phyloP scores from a whole-genome alignment of 2,888 invertebrate genomes.

The Lepidochitona cinerea region DNA sequence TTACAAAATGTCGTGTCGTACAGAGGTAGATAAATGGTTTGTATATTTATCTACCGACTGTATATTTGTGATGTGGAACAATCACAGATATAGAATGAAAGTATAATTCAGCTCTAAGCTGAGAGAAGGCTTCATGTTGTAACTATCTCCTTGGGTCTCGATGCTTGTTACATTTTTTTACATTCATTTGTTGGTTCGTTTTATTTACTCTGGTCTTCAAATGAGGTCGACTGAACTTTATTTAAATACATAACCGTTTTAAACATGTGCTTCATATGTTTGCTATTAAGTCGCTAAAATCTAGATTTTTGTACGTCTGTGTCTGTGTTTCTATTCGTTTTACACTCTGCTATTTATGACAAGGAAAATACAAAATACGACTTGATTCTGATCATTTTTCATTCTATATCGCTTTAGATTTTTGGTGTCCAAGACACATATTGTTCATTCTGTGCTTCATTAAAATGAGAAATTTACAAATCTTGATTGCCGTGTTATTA shows the following conservation, averaged over 20 bases:
- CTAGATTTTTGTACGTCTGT: not conserved
- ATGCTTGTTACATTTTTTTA: not conserved
- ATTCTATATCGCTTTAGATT: not conserved
- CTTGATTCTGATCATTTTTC: not conserved
- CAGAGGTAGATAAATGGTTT: no score
- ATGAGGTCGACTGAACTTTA: not conserved
- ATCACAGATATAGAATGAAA: no score
- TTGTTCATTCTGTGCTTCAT: not conserved
- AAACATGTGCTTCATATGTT: not conserved
- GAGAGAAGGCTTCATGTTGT: not conserved
- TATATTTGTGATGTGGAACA: no score
- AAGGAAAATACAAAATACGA: no score
- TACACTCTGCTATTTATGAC: no score
- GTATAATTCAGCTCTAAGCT: not conserved
- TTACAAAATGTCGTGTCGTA: not conserved
- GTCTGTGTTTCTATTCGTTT: no score
- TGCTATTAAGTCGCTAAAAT: not conserved
- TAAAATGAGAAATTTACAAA: slow-evolving; percentile 4
- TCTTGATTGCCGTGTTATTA: no score
- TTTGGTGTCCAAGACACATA: slow-evolving; percentile 2
- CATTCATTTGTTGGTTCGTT: not conserved
- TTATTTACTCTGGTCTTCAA: not conserved
- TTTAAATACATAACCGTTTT: not conserved
- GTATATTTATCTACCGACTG: no score
- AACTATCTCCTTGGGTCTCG: not conserved